These are phyloP conservation scores for Tympanoctomys barrerae DNA, from an alignment of 2,797 vertebrate species.

Conservation along the genomic window DNA sequence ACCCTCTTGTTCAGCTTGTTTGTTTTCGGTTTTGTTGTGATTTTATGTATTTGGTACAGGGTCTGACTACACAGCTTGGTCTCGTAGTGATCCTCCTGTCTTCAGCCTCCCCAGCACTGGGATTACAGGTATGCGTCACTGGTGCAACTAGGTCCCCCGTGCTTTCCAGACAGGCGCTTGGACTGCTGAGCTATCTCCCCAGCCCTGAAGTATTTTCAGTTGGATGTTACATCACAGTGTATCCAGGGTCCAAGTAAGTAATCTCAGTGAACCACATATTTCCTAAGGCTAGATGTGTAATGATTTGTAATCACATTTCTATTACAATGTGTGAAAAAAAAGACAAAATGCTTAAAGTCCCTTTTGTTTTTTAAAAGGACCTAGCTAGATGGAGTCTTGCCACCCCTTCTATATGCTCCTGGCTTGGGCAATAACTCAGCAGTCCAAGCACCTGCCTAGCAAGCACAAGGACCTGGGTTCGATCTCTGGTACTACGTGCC, in stretches of 20 bases:
- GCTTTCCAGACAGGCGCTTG: no score
- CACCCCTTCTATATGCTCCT: slow-evolving; percentile 51
- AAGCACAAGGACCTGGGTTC: no score
- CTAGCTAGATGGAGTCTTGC: slow-evolving; percentile 77
- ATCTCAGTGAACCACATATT: slow-evolving; percentile 85
- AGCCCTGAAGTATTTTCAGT: slow-evolving; percentile 88
- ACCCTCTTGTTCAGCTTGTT: neutral
- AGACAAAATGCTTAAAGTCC: slow-evolving; percentile 82
- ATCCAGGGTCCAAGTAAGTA: slow-evolving; percentile 82
- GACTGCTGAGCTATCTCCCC: no score
- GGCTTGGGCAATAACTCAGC: no score
- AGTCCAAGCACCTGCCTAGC: no score
- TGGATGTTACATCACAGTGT: slow-evolving; percentile 86
- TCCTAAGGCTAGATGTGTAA: slow-evolving; percentile 86
- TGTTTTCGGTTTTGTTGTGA: neutral
- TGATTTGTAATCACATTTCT: slow-evolving; percentile 89
- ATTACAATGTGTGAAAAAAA: slow-evolving; percentile 85
- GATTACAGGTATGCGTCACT: no score
- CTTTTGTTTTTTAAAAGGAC: slow-evolving; percentile 86
- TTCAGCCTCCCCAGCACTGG: no score
- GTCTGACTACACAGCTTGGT: no score
- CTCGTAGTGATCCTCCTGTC: no score
- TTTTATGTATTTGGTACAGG: no score
- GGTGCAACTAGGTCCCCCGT: no score
- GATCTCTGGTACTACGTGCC: no score